Base-by-base conservation (phyloP, 92 coral and sea anemone genomes). In the Porites rus region DNA sequence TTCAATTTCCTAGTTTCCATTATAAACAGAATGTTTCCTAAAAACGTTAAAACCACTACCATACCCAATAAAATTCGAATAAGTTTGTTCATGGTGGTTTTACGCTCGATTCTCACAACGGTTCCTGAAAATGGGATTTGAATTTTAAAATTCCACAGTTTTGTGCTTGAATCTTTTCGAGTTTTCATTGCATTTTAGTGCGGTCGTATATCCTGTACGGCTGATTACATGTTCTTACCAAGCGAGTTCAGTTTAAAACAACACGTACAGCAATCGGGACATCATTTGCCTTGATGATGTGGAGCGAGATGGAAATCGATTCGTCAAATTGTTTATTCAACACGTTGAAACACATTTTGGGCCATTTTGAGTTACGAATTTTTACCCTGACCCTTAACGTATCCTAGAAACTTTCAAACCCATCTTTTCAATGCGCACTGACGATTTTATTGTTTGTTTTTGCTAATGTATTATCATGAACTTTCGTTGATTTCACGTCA, bases 11-110 rank as follows among this genome's bases (percentile, higher is more conserved):
- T 61, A 20, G 84, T 82, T 61, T 85, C 90, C 81, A 88, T 9
- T 67, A 92, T 80, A 70, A 92, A 92, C 18, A 88, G 10, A 0
- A 88, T 65, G 69, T 92, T 92, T 50, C 84, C 94, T 7, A 92
- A 20, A 53, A 88, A 88, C 3, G 94, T 84, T 17, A 88, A 18
- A 14, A 69, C 22, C 21, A 92, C 89, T 1, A 80, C 94, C 21
- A 59, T 21, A 7, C 87, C 65, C 14, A 90, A 69, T 18, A 90
- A 60, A 43, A 72, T 24, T 62, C 80, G 87, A 73, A 73, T 83
- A 4, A 68, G 64, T 16, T 38, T 31, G 17, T 52, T 43, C 67
- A 69, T 16, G n/a, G 85, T 68, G 19, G 61, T 8, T 69, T 80
- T 80, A 1, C 65, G 65, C 63, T 68, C 65, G 1, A 80, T 25